A percentile compares a stretch with the other conserved stretches of the same genome.
phyloP scores from a whole-genome alignment of 2,113 vertebrate genomes.

The Etia nguti region DNA sequence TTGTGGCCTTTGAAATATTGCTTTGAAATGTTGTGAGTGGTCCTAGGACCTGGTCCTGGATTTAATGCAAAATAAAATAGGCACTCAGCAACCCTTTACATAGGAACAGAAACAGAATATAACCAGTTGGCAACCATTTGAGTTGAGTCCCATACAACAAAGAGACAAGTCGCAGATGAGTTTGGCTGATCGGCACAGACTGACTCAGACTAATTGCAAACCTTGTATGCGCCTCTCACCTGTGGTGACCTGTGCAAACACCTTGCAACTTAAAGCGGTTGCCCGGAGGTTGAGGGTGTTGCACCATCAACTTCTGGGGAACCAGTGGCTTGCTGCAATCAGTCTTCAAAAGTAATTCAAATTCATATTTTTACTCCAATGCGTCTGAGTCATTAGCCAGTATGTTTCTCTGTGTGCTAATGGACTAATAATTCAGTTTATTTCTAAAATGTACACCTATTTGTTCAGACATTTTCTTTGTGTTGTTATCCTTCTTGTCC shows the following conservation, averaged over 20 bases:
- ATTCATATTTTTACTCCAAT: background rate
- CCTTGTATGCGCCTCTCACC: rapidly evolving
- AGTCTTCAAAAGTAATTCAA: background rate
- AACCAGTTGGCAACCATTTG: background rate
- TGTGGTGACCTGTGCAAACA: background rate
- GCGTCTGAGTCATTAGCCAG: background rate
- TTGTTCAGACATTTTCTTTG: background rate
- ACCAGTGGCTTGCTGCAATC: background rate
- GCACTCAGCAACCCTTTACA: background rate
- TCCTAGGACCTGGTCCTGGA: background rate
- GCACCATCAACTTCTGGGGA: background rate
- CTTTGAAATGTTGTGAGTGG: background rate
- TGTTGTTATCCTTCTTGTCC: background rate
- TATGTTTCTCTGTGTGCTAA: background rate
- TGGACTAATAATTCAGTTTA: background rate
- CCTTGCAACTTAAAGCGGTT: background rate
- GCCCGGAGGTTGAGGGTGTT: background rate
- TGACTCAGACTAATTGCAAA: background rate
- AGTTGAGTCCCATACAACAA: rapidly evolving
- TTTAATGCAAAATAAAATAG: background rate
- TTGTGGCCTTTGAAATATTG: background rate
- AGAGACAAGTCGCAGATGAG: background rate
- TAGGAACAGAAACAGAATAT: background rate
- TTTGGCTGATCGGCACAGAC: background rate
- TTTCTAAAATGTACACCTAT: background rate